These are phyloP conservation scores for Mus caroli DNA, from an alignment of 2,797 vertebrate genomes.

Conservation along the genomic window DNA sequence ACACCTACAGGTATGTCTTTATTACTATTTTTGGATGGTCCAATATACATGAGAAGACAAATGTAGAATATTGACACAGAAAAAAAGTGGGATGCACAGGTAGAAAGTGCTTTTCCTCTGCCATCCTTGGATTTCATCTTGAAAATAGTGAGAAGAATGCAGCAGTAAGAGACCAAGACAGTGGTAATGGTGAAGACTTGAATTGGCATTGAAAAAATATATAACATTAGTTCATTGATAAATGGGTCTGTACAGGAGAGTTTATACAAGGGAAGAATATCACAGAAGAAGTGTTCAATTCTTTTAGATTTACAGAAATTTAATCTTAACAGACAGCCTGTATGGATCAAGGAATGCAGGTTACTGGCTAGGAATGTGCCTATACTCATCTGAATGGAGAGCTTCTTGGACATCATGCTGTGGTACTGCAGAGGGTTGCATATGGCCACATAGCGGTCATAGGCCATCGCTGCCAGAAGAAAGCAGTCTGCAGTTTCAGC, in stretches of 20 bases:
- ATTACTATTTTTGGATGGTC: conserved; percentile 40
- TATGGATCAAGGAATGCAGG: conserved; percentile 49
- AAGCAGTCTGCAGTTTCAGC: conserved; percentile 74
- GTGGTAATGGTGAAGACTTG: conserved; percentile 59
- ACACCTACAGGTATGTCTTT: conserved; percentile 71
- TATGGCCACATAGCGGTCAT: conserved; percentile 69
- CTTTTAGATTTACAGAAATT: conserved; percentile 55
- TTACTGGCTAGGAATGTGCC: conserved; percentile 26
- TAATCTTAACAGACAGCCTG: conserved; percentile 37
- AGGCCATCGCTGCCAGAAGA: conserved; percentile 76
- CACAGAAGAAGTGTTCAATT: conserved; percentile 69
- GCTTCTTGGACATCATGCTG: conserved; percentile 60
- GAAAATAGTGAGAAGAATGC: conserved; percentile 49
- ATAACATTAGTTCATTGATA: conserved; percentile 72
- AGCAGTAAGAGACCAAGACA: conserved; percentile 64
- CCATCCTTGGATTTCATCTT: conserved; percentile 60
- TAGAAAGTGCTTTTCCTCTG: conserved; percentile 67
- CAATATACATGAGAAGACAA: conserved; percentile 64
- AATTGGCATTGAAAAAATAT: conserved; percentile 68
- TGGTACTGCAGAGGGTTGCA: conserved; percentile 69
- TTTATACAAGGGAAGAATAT: conserved; percentile 62
- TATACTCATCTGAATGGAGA: conserved; percentile 53
- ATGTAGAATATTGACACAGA: conserved; percentile 74
- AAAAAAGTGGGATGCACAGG: conserved; percentile 65
- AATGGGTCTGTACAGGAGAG: conserved; percentile 65